phyloP scores from a whole-genome alignment of 2,797 vertebrate species.

The Danio albolineatus region DNA sequence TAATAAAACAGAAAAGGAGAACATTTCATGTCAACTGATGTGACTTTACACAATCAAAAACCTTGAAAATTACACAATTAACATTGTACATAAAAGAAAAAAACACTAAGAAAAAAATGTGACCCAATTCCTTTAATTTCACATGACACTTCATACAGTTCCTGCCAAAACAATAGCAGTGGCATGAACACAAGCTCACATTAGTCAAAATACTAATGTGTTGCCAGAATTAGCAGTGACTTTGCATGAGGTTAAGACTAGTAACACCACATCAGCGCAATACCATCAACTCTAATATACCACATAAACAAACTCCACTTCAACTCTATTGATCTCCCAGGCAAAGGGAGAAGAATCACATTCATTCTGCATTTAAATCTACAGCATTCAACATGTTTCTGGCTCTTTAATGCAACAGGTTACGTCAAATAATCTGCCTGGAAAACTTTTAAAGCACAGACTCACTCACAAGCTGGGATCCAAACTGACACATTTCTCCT shows the following conservation, averaged over 20 bases:
- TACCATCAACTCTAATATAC: neutral
- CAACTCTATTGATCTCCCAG: neutral
- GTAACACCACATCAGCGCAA: neutral
- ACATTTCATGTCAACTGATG: neutral
- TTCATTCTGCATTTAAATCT: neutral
- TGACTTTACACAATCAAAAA: neutral
- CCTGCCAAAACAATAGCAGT: neutral
- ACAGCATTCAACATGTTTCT: neutral
- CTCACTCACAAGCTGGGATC: neutral
- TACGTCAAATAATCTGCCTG: neutral
- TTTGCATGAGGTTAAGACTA: neutral
- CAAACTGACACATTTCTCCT: neutral
- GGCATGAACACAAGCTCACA: conserved; percentile 16
- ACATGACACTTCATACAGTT: neutral
- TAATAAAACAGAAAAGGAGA: neutral
- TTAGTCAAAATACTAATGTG: neutral
- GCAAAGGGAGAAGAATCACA: neutral
- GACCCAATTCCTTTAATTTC: neutral
- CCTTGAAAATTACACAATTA: neutral
- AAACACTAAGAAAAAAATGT: neutral
- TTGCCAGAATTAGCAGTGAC: neutral
- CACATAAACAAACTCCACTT: neutral
- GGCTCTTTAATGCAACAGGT: conserved; percentile 20
- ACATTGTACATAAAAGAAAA: neutral
- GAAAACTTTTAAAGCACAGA: conserved; percentile 14